Percentiles rank a stretch among this genome's conserved stretches.
phyloP scores from a whole-genome alignment of 2,113 vertebrate genomes.

The Cyprinodon variegatus region DNA sequence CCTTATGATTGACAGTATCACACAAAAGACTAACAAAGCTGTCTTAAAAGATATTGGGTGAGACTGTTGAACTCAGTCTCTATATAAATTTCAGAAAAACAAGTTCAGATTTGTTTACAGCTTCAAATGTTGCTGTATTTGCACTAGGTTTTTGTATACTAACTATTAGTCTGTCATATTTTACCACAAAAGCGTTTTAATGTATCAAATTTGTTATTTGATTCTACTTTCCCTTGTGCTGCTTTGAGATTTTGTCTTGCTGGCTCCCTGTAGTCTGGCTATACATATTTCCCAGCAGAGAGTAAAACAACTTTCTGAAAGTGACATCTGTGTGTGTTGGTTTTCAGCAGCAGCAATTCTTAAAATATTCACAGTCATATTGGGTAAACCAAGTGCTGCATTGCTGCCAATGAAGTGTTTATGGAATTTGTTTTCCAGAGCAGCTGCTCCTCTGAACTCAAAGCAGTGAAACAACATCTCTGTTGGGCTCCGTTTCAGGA shows the following conservation, averaged over 20 bases:
- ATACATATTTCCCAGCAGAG: constrained; percentile 53
- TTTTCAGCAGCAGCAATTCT: constrained; percentile 41
- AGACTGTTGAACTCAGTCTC: not conserved
- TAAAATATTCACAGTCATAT: constrained; percentile 62
- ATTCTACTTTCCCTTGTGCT: constrained; percentile 7
- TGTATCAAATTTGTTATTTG: constrained; percentile 33
- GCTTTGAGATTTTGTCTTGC: constrained; percentile 16
- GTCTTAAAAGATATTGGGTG: constrained; percentile 40
- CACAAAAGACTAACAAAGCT: constrained; percentile 45
- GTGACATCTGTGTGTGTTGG: constrained; percentile 49
- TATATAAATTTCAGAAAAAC: not conserved
- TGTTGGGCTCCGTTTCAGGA: constrained; percentile 26
- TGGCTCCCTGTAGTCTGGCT: constrained; percentile 39
- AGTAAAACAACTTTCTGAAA: constrained; percentile 51
- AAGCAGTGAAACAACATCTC: constrained; percentile 26
- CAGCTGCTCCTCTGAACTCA: constrained; percentile 49
- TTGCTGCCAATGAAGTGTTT: constrained; percentile 61
- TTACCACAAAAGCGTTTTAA: constrained; percentile 4
- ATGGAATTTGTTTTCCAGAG: constrained; percentile 54
- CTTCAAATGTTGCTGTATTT: not conserved
- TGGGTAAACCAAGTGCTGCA: constrained; percentile 46
- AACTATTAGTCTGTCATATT: not conserved
- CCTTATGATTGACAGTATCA: constrained; percentile 66
- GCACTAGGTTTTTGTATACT: constrained; percentile 3
- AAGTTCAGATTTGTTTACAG: constrained; percentile 8